phyloP scores from a whole-genome alignment of 2,113 vertebrate species.

The Oncorhynchus kisutch region DNA sequence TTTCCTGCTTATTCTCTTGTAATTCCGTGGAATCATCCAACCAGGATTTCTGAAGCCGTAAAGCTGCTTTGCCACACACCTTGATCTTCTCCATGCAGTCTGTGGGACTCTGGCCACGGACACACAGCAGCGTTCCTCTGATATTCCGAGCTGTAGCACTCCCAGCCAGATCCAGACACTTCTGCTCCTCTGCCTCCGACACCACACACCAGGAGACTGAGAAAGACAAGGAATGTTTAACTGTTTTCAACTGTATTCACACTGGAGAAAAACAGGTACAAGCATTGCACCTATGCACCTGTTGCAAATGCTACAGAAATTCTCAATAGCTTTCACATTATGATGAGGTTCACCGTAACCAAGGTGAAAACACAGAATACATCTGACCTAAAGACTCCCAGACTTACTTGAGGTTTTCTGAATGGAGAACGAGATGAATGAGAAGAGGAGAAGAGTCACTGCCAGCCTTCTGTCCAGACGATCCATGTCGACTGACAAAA shows the following conservation, averaged over 20 bases:
- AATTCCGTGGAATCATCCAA: too few relatives aligned
- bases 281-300: too few relatives aligned
- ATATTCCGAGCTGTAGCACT: conserved; percentile 67
- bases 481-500: conserved; percentile 61
- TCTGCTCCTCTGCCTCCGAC: conserved; percentile 73
- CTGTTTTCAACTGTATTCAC: too few relatives aligned
- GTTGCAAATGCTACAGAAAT: too few relatives aligned
- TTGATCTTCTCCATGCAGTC: conserved; percentile 78
- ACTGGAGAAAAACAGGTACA: too few relatives aligned
- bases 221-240: not conserved
- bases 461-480: conserved; percentile 52
- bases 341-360: too few relatives aligned
- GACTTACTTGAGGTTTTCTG: conserved; percentile 66
- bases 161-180: conserved; percentile 74
- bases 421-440: conserved; percentile 47
- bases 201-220: conserved; percentile 76
- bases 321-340: too few relatives aligned
- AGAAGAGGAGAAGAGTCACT: conserved; percentile 58
- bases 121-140: conserved; percentile 66
- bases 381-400: not conserved
- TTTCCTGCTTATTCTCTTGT: too few relatives aligned
- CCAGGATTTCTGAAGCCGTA: too few relatives aligned
- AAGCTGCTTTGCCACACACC: conserved; percentile 43
- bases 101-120: conserved; percentile 63
- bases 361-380: not conserved